Evolutionary conservation across 2,113 vertebrate species (phyloP), one percentile per base, ranked within the genome.

Genomic region (Callopanchax toddi): DNA sequence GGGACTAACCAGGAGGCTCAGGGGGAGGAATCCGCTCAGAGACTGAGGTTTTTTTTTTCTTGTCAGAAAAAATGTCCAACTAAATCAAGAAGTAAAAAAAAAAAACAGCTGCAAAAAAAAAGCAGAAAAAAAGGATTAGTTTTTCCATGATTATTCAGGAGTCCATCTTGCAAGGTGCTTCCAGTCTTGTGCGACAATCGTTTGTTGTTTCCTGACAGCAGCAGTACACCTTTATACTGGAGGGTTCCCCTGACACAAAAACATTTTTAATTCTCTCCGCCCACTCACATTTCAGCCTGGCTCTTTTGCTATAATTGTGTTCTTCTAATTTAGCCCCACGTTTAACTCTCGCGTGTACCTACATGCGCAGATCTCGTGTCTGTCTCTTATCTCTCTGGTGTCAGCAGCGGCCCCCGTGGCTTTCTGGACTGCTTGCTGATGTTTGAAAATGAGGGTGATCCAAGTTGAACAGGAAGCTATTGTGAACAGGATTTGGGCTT

Each of bases 391-490:
- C 76, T 67, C 71, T 72, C 82, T 75, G 63, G 80, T 85, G 87
- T 90, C 84, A 89, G 87, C 87, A 76, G 64, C 74, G 63, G 83
- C 86, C 84, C 82, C 77, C 45, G 83, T 80, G 77, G 78, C 80
- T 68, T 72, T 60, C 85, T 67, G 74, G 67, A 82, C 79, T 36
- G 78, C 73, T 71, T 89, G 90, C 86, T 91, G 90, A 90, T 87
- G 86, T 90, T 89, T 88, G 83, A 88, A 91, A 89, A 87, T 46
- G 82, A 84, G 86, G 73, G 85, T 87, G 90, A 91, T 93, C 89
- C 87, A 91, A 90, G 86, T 92, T 89, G 90, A 93, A 94, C 90
- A 92, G 93, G 92, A 92, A 94, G 85, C 91, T 91, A 91, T 93
- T 94, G 90, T 93, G 88, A 89, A 82, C 83, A 87, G 89, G 89